phyloP scores from a whole-genome alignment of 2,797 vertebrate genomes.

The Acipenser ruthenus region DNA sequence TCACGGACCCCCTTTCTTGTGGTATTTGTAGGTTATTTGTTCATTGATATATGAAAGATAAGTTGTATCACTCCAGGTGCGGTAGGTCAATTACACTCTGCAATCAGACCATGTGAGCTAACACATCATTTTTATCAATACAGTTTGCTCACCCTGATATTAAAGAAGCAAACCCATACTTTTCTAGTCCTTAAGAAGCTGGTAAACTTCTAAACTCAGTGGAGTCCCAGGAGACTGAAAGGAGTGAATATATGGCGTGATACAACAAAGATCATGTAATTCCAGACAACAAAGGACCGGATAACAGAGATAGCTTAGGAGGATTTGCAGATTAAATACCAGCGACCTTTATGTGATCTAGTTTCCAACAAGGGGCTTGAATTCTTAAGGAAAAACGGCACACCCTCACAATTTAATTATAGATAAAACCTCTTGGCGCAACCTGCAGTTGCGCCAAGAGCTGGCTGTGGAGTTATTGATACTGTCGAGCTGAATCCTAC shows the following conservation, averaged over 20 bases:
- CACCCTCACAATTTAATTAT: background rate
- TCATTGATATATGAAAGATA: too few species aligned
- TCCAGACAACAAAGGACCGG: background rate
- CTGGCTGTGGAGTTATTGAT: background rate
- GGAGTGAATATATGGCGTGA: background rate
- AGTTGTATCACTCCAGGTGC: too few species aligned
- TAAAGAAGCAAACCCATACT: too few species aligned
- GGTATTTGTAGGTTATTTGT: too few species aligned
- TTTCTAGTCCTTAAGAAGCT: background rate
- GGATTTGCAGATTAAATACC: constrained; percentile 3
- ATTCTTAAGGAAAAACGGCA: constrained; percentile 4
- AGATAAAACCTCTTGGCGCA: background rate
- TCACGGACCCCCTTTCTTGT: too few species aligned
- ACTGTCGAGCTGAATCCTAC: background rate
- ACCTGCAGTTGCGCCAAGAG: background rate
- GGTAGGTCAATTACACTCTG: too few species aligned
- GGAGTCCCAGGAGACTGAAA: constrained; percentile 2
- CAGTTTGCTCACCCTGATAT: too few species aligned
- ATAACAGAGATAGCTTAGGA: constrained; percentile 5
- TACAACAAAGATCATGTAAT: constrained; percentile 3
- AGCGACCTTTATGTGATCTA: background rate
- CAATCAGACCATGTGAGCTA: too few species aligned
- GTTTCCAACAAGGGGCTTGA: constrained; percentile 1
- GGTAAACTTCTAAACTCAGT: background rate
- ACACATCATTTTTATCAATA: too few species aligned